Evolutionary conservation across 2,113 vertebrate genomes (phyloP), one percentile per base, ranked within the genome.

Genomic region (Podiceps cristatus): DNA sequence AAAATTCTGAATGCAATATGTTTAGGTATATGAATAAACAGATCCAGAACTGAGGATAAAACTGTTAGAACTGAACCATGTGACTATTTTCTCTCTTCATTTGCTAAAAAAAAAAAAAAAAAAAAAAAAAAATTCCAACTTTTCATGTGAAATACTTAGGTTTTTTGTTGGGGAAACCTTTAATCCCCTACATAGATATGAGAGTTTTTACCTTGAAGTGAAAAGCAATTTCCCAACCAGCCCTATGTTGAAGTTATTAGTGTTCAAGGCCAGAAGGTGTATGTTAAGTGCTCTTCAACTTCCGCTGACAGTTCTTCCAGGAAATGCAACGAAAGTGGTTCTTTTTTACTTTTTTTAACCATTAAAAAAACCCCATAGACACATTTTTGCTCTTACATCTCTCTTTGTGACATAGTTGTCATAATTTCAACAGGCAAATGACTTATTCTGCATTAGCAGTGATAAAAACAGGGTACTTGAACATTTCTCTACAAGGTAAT

Each of bases 241-340:
- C 45, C n/a, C 42, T 73, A 20, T 37, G 24, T 56, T 78, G 66
- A 87, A 87, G 44, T 91, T 77, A 72, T 55, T 74, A 59, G 59
- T 71, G 88, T 82, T 83, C 29, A 73, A 90, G 59, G 59, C 88
- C 55, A 67, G 18, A 13, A 88, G 67, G 45, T 77, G 4, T 50
- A 22, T 62, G 44, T 56, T 88, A 76, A 94, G 68, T 88, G 72
- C 79, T 86, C 74, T 96, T 90, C 81, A 93, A 25, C 58, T 69
- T 93, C 63, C 19, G 1, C 50, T 76, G 77, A 82, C 81, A 82
- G 33, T 82, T 88, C 37, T 96, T 92, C 58, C 85, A 93, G 82
- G 79, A 93, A 92, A 88, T 93, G n/a, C 44, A 73, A 86, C 19
- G 56, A 3, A 92, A 88, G 17, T 47, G n/a, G 31, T 59, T 1